phyloP scores from a whole-genome alignment of 2,888 invertebrate genomes.

The Liodrosophila aerea region DNA sequence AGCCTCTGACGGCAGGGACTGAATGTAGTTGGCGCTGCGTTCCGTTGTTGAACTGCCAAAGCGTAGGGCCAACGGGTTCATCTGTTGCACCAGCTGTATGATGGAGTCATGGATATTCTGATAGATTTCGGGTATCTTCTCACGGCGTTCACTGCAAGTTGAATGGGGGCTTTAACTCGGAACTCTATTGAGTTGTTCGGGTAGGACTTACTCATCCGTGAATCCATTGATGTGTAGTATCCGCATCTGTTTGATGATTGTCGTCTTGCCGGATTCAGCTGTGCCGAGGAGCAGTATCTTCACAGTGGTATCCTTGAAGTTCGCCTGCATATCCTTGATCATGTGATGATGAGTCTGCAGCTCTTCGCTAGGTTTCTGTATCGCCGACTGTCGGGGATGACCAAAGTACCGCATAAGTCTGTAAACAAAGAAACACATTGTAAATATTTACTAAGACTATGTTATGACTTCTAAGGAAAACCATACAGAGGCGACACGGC shows the following conservation, averaged over 20 bases:
- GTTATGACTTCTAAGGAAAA: slow-evolving; percentile 62
- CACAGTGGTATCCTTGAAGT: slow-evolving; percentile 82
- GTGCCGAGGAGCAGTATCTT: slow-evolving; percentile 87
- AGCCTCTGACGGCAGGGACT: slow-evolving; percentile 83
- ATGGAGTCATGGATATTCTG: slow-evolving; percentile 91
- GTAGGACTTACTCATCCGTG: slow-evolving; percentile 85
- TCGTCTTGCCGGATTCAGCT: slow-evolving; percentile 93
- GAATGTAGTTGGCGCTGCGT: slow-evolving; percentile 83
- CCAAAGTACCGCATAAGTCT: slow-evolving; percentile 82
- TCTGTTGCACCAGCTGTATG: slow-evolving; percentile 85
- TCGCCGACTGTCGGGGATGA: slow-evolving; percentile 57
- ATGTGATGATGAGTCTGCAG: slow-evolving; percentile 81
- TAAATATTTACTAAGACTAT: slow-evolving; percentile 32
- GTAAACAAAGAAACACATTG: slow-evolving; percentile 42
- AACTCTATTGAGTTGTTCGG: too few relatives aligned
- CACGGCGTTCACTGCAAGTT: slow-evolving; percentile 86
- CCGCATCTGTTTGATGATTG: slow-evolving; percentile 93
- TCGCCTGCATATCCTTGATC: slow-evolving; percentile 82
- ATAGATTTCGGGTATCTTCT: slow-evolving; percentile 87
- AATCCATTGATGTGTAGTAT: slow-evolving; percentile 92
- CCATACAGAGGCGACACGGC: slow-evolving; percentile 14
- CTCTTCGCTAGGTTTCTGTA: slow-evolving; percentile 81
- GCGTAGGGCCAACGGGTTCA: slow-evolving; percentile 84
- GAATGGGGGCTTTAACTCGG: not conserved
- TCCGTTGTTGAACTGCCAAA: slow-evolving; percentile 82